phyloP scores from a whole-genome alignment of 2,888 invertebrate species.

The Troilus luridus region DNA sequence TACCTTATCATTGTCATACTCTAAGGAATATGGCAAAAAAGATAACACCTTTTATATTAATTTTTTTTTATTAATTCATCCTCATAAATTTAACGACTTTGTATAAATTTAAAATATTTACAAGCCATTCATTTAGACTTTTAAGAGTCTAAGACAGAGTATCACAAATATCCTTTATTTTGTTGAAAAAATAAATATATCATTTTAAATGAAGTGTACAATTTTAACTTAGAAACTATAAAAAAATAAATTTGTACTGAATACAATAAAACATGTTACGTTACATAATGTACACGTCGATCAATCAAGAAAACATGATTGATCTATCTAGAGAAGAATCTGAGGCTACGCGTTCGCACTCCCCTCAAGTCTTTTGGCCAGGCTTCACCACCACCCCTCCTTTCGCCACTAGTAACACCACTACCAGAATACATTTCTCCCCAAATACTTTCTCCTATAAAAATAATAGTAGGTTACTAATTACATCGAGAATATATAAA shows the following conservation, averaged over 20 bases:
- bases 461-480: neutral
- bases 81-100: neutral
- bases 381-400: slow-evolving; percentile 45
- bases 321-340: slow-evolving; percentile 53
- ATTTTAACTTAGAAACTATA: neutral
- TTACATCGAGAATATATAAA: too few species aligned
- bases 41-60: too few species aligned
- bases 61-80: too few species aligned
- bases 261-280: slow-evolving; percentile 10
- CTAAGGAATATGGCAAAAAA: too few species aligned
- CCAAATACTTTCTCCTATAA: slow-evolving; percentile 54
- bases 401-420: neutral
- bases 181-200: neutral
- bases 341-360: slow-evolving; percentile 35
- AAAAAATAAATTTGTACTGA: slow-evolving; percentile 34
- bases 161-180: neutral
- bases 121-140: neutral
- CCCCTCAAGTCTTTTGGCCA: slow-evolving; percentile 50
- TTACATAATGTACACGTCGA: neutral
- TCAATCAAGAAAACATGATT: neutral
- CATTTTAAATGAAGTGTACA: neutral
- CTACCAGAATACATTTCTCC: slow-evolving; percentile 42
- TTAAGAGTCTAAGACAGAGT: neutral
- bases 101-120: neutral
- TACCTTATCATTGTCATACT: too few species aligned